Conservation (phyloP, 2,888 invertebrate species). For the Dryadula phaetusa region DNA sequence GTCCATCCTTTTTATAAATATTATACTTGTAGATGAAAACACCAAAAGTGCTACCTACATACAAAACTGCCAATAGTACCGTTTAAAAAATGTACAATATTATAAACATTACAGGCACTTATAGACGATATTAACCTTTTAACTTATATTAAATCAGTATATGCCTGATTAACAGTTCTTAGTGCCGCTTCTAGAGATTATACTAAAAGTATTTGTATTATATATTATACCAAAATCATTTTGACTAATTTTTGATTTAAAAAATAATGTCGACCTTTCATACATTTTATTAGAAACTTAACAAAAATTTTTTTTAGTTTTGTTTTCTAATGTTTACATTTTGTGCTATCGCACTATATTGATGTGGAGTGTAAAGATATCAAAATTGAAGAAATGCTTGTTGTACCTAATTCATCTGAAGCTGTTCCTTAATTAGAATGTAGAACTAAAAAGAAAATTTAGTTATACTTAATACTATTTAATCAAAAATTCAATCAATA, state of each 20-base stretch:
- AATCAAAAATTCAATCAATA: neutral
- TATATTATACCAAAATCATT: too few species aligned
- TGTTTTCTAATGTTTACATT: neutral
- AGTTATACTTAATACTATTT: neutral
- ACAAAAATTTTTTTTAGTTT: neutral
- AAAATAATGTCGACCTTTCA: neutral
- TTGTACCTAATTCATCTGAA: too few species aligned
- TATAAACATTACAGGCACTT: neutral
- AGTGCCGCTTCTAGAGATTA: neutral
- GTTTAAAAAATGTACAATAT: neutral
- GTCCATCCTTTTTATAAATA: constrained; percentile 45
- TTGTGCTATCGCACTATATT: neutral
- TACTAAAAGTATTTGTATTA: neutral
- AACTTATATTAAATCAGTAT: neutral
- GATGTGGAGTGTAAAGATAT: too few species aligned
- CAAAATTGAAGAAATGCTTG: neutral
- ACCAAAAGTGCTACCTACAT: neutral
- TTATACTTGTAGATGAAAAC: constrained; percentile 13
- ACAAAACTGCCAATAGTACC: neutral
- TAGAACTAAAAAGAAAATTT: neutral
- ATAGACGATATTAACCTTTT: neutral
- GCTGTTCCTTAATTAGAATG: neutral
- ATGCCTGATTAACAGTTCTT: neutral
- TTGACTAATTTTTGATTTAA: neutral
- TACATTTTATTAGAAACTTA: neutral